Evolutionary conservation across 2,888 invertebrate species (phyloP).

Genomic region (Volucella inflata): DNA sequence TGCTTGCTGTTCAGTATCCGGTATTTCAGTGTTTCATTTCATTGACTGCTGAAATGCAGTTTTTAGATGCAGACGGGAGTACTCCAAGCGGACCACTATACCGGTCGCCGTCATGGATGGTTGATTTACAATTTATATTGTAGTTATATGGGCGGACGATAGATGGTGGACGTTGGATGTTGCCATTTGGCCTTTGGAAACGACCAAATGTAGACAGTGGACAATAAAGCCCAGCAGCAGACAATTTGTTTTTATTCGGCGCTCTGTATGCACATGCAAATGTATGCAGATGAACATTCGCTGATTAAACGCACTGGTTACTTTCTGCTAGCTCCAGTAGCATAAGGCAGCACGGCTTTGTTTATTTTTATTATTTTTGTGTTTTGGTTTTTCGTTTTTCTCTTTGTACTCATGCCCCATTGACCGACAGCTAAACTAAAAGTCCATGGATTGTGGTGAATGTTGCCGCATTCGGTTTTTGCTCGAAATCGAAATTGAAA

Average conservation of each 20-base stretch:
- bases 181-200: constrained; percentile 18
- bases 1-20: too few species aligned
- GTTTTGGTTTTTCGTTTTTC: not conserved
- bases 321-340: constrained; percentile 23
- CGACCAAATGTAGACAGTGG: not conserved
- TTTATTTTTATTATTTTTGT: not conserved
- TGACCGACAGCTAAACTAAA: constrained; percentile 12
- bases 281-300: constrained; percentile 39
- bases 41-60: constrained; percentile 1
- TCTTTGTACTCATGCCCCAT: not conserved
- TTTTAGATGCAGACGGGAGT: constrained; percentile 12
- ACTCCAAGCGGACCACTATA: not conserved
- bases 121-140: too few species aligned
- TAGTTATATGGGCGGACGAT: not conserved
- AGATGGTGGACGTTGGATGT: constrained; percentile 9
- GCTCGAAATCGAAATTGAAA: not conserved
- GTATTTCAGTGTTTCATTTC: constrained; percentile 3
- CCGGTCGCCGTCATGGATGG: not conserved
- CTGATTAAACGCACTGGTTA: constrained; percentile 55
- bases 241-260: constrained; percentile 42
- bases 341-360: too few species aligned
- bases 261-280: constrained; percentile 1
- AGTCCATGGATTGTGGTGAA: constrained; percentile 2
- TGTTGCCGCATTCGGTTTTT: constrained; percentile 3
- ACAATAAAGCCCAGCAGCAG: constrained; percentile 35